Evolutionary conservation across 2,888 invertebrate species (phyloP).

Genomic region (Cerastis rubricosa): DNA sequence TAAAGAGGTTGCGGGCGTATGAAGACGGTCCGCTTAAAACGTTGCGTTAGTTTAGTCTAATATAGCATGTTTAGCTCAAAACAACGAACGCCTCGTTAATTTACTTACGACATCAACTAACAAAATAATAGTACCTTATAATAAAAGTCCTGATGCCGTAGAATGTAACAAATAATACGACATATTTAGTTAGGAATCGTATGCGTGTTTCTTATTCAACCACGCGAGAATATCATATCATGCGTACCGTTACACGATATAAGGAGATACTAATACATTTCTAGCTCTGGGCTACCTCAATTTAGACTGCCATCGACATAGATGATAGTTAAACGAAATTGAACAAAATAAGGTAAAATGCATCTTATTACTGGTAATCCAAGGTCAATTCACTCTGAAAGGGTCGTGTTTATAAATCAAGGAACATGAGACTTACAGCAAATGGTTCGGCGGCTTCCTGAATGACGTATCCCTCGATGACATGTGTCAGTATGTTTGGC

Average conservation of each 20-base stretch:
- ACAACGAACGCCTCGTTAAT: conserved; percentile 15
- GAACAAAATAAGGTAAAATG: conserved; percentile 5
- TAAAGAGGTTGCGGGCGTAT: background rate
- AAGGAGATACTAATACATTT: background rate
- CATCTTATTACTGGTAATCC: background rate
- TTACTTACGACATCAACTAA: conserved; percentile 31
- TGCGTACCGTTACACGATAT: background rate
- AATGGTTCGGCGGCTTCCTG: conserved; percentile 98
- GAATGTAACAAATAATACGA: conserved; percentile 44
- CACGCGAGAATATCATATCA: background rate
- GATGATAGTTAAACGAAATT: background rate
- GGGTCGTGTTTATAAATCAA: conserved; percentile 7
- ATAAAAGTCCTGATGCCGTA: conserved; percentile 52
- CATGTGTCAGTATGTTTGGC: conserved; percentile 98
- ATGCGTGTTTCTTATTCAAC: background rate
- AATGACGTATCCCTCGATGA: conserved; percentile 99
- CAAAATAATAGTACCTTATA: conserved; percentile 36
- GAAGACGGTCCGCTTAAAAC: background rate
- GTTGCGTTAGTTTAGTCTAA: background rate
- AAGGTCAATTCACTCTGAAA: conserved; percentile 12
- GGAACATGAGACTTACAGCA: conserved; percentile 92
- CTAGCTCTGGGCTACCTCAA: background rate
- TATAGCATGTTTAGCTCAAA: background rate
- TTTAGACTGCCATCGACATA: background rate
- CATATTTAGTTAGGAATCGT: conserved; percentile 26